Evolutionary conservation across 2,888 invertebrate species (phyloP), one percentile per base, ranked within the genome.

Genomic region (Drosophila pegasa): DNA sequence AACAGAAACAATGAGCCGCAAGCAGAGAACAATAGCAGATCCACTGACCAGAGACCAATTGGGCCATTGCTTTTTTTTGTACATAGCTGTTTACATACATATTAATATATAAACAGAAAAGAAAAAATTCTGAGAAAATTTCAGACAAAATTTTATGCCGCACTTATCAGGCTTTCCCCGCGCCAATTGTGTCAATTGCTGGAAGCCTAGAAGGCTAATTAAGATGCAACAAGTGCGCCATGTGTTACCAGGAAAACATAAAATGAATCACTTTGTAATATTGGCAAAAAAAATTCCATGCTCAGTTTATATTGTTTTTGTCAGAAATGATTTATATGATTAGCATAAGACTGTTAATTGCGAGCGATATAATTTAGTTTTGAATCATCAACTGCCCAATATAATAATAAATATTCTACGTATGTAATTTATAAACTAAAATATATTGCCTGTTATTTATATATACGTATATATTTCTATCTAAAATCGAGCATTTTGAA

Each of bases 211-310:
- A n/a, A n/a, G 35, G 7, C 59, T 61, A 82, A 83, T 83, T 82
- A 85, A 77, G 62, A 83, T 83, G 86, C 88, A 62, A 75, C 82
- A 79, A 74, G 83, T 71, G 74, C 52, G 18, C 20, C 25, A 47
- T 27, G 51, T 41, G 37, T 65, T 76, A 71, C 73, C 79, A 60
- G 68, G 78, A 87, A 78, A 59, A n/a, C 45, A 50, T 27, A 59
- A 40, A 62, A 60, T 81, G 75, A 84, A 43, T 75, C 77, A 82
- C 61, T 33, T 31, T 3, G 3, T 8, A 20, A 18, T n/a, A 50
- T 58, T 45, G 45, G 25, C 50, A 33, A 25, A 72, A 66, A 73
- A 80, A 60, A 83, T 80, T 74, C 81, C 74, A 77, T 54, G 27
- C 45, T 48, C 37, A n/a, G n/a, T 41, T 51, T 51, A 35, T 52